Base-by-base conservation (phyloP, 2,797 vertebrate species). In the Aphelocoma californica region DNA sequence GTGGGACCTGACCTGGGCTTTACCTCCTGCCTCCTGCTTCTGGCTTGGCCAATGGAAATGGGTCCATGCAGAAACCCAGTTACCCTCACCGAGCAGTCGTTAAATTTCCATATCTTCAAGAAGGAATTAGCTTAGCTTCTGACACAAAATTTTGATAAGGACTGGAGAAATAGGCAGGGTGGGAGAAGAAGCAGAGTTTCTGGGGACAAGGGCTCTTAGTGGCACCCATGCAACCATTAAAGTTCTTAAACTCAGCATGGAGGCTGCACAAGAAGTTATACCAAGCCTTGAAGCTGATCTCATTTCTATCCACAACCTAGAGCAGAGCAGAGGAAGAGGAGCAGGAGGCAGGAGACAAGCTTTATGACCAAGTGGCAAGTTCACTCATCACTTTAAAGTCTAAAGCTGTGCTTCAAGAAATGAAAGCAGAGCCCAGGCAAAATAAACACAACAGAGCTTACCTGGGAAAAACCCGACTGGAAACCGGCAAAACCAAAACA, bases 41-140 rank as follows among this genome's bases (percentile, higher is more conserved):
- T 62, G 38, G 26, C 18, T 42, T 65, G 44, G 66, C 5, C 0
- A 3, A 6, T 50, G 21, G 73, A 62, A 66, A n/a, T 10, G 12
- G 7, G 18, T 48, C 32, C 11, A 1, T 34, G 40, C 42, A 79
- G 62, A 90, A 85, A 66, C 9, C 7, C 26, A 31, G 50, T 64
- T 71, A 82, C 16, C 13, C 26, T 74, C 14, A 31, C 29, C 4
- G 2, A 56, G 28, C 1, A 2, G n/a, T 53, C 1, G 0, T 58
- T 79, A 57, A 4, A 47, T 57, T 90, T 92, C 42, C 4, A 0
- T 29, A 5, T 31, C 50, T 69, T 86, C 50, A 69, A 20, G 69
- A 80, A 81, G 19, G 25, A 77, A 61, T 57, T 77, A 44, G 6
- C 24, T 77, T 60, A 36, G 18, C 25, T 82, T 78, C 53, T 61